Conservation (phyloP, 2,888 invertebrate species). For the Lepas anatifera region DNA sequence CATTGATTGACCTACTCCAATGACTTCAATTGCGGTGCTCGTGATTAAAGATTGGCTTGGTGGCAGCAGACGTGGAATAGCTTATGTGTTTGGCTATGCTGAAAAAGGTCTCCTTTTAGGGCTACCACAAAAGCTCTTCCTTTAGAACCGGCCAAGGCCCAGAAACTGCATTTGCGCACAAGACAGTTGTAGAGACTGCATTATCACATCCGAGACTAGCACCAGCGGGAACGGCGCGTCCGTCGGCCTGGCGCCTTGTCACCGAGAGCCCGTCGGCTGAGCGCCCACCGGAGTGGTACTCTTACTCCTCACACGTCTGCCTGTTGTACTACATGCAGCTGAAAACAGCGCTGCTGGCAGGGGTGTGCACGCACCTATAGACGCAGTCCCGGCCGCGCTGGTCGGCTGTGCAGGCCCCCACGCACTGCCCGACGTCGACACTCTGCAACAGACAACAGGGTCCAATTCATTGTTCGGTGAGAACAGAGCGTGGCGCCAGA, state of each 20-base stretch:
- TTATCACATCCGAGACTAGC: background rate
- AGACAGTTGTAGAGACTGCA: background rate
- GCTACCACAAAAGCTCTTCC: no score
- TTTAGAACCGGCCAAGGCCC: background rate
- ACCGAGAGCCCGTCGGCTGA: background rate
- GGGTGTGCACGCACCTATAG: background rate
- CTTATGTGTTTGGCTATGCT: no score
- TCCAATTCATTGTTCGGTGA: no score
- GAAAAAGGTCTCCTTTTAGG: no score
- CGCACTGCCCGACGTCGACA: conserved; percentile 20
- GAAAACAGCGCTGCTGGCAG: background rate
- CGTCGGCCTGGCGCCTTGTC: background rate
- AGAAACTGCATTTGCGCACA: background rate
- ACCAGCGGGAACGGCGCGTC: background rate
- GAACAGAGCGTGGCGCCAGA: no score
- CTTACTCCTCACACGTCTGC: background rate
- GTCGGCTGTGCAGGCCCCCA: conserved; percentile 17
- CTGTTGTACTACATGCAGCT: background rate
- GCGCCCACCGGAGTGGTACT: background rate
- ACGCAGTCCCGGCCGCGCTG: background rate
- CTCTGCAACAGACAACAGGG: conserved; percentile 16
- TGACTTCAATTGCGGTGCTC: no score
- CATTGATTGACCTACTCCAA: no score
- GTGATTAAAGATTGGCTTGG: no score
- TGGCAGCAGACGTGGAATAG: no score